A percentile compares a stretch with the other conserved stretches of the same genome.
phyloP scores from a whole-genome alignment of 2,888 invertebrate species.

The Sesia apiformis region DNA sequence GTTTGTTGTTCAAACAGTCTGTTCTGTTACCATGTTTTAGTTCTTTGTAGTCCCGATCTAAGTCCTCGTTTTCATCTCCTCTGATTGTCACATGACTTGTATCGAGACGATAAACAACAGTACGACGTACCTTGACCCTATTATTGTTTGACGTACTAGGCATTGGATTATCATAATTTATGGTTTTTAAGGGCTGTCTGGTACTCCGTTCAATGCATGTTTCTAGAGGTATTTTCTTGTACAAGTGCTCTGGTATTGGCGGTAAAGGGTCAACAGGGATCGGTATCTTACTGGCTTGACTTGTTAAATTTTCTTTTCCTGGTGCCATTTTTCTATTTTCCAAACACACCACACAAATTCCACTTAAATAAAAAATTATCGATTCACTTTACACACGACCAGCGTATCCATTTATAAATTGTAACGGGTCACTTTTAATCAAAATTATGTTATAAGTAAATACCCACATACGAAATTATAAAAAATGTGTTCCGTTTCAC shows the following conservation, averaged over 20 bases:
- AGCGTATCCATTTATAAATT: slow-evolving; percentile 28
- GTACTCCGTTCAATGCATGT: neutral
- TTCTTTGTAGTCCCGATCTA: slow-evolving; percentile 33
- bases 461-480: too few relatives aligned
- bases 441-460: neutral
- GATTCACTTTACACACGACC: slow-evolving; percentile 24
- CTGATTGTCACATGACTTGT: slow-evolving; percentile 34
- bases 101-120: slow-evolving; percentile 18
- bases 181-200: slow-evolving; percentile 35
- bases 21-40: slow-evolving; percentile 23
- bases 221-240: too few relatives aligned
- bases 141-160: slow-evolving; percentile 8
- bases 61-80: slow-evolving; percentile 17
- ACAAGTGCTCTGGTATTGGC: slow-evolving; percentile 23
- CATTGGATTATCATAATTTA: slow-evolving; percentile 10
- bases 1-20: neutral
- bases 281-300: slow-evolving; percentile 32
- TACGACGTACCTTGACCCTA: slow-evolving; percentile 7
- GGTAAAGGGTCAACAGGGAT: slow-evolving; percentile 40
- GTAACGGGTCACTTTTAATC: neutral
- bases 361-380: neutral
- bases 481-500: neutral
- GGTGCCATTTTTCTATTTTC: slow-evolving; percentile 19
- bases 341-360: neutral
- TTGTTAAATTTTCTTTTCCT: slow-evolving; percentile 38